Base-by-base conservation (phyloP, 2,888 invertebrate species). In the Calliopum simillimum region DNA sequence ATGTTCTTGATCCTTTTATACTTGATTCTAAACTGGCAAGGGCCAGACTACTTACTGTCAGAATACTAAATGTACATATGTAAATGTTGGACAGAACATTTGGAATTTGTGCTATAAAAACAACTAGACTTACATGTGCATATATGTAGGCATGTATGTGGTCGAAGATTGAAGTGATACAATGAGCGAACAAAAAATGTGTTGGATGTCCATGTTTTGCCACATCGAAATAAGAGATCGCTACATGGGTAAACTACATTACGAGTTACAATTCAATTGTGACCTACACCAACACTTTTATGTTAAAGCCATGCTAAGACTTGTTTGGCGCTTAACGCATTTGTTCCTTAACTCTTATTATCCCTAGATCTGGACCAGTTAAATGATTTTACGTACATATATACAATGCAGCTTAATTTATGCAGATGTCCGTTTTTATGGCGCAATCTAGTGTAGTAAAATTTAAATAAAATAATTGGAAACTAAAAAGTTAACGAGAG, bases 1-100 rank as follows among this genome's bases (percentile, higher is more conserved):
- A 68, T 61, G 71, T 76, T 73, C 74, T 72, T 73, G 76, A 71
- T 80, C 80, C 85, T 84, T 84, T 82, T 84, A 84, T 84, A 84
- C 81, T 67, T 69, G 75, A 33, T 33, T 33, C 33, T 33, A 33
- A 6, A 33, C 33, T 33, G 33, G 33, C 33, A 33, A 33, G 8
- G 33, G 6, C n/a, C 33, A 33, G 33, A 33, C 8, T 8, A 33
- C 33, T 33, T 8, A 33, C 5, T 8, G 33, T n/a, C n/a, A 25
- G 25, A 33, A 8, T 33, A 8, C 8, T 33, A 6, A 47, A 47
- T 43, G 56, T 16, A 59, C 19, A 16, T 4, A 16, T 53, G n/a
- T 8, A 16, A 14, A 43, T 5, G n/a, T 4, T 59, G 13, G 44
- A 46, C 44, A 56, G 55, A 56, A 23, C 21, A 25, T 56, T 19